A percentile compares a stretch with the other conserved stretches of the same genome.
These are phyloP conservation scores for Solenopsis fugax DNA, from an alignment of 1,140 invertebrate species.

Conservation along the genomic window DNA sequence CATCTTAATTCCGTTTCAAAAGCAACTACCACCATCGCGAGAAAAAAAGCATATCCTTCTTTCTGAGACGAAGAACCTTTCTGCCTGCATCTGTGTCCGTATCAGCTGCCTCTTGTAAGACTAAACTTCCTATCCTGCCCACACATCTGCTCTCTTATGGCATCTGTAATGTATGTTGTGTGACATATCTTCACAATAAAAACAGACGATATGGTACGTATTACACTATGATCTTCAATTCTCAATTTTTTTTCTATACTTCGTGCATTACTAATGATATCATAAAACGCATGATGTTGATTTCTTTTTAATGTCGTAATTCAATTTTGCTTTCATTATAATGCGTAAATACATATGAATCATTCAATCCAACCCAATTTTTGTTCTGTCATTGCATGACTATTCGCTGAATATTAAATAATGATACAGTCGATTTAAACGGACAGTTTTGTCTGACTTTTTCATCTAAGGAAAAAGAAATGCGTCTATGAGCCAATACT, in stretches of 20 bases:
- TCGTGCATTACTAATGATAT: not conserved
- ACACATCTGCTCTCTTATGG: slow-evolving; percentile 70
- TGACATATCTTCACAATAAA: not conserved
- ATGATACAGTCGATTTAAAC: not conserved
- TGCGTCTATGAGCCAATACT: too few relatives aligned
- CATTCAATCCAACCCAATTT: not conserved
- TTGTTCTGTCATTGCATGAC: not conserved
- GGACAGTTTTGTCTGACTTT: not conserved
- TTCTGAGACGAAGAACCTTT: slow-evolving; percentile 35
- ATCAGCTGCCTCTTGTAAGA: slow-evolving; percentile 75
- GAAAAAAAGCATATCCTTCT: slow-evolving; percentile 51
- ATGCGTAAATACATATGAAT: not conserved
- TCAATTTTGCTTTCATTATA: not conserved
- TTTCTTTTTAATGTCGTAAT: not conserved
- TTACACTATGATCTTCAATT: not conserved
- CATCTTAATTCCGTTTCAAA: slow-evolving; percentile 60
- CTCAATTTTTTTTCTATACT: not conserved
- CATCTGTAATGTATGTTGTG: not conserved
- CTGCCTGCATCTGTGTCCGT: slow-evolving; percentile 45
- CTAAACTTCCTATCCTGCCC: slow-evolving; percentile 73
- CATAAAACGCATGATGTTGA: not conserved
- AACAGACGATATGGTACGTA: not conserved
- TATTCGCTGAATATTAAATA: not conserved
- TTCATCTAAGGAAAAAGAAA: too few relatives aligned
- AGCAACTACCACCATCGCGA: slow-evolving; percentile 27